A percentile compares a stretch with the other conserved stretches of the same genome.
Evolutionary conservation across 2,797 vertebrate genomes (phyloP).

Genomic region (Sebastes melanostomus): DNA sequence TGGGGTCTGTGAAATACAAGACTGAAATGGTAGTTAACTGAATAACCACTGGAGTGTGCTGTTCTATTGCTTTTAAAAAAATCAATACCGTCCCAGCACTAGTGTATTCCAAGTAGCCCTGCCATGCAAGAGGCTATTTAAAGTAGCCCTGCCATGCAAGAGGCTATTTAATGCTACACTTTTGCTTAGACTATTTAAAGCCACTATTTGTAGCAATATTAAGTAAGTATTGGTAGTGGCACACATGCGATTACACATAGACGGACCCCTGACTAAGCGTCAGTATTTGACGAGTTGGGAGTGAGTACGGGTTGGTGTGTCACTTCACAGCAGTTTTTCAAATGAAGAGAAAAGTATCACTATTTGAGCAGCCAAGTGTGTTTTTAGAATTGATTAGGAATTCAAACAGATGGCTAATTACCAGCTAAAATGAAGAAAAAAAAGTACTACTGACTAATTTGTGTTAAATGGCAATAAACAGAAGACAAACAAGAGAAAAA

Average conservation of each 20-base stretch:
- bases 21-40: not conserved
- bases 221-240: not conserved
- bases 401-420: not conserved
- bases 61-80: not conserved
- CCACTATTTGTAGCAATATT: not conserved
- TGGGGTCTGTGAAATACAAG: not conserved
- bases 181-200: not conserved
- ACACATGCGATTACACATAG: not conserved
- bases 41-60: constrained; percentile 25
- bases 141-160: too few species aligned
- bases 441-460: not conserved
- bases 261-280: too few species aligned
- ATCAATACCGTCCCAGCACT: not conserved
- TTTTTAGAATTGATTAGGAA: not conserved
- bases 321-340: not conserved
- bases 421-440: not conserved
- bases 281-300: not conserved
- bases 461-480: not conserved
- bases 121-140: too few species aligned
- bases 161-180: too few species aligned
- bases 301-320: not conserved
- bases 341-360: not conserved
- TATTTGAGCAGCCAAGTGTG: not conserved
- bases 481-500: not conserved
- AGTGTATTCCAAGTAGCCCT: not conserved